phyloP scores from a whole-genome alignment of 1,140 invertebrate genomes.

The Mylabris phalerata region DNA sequence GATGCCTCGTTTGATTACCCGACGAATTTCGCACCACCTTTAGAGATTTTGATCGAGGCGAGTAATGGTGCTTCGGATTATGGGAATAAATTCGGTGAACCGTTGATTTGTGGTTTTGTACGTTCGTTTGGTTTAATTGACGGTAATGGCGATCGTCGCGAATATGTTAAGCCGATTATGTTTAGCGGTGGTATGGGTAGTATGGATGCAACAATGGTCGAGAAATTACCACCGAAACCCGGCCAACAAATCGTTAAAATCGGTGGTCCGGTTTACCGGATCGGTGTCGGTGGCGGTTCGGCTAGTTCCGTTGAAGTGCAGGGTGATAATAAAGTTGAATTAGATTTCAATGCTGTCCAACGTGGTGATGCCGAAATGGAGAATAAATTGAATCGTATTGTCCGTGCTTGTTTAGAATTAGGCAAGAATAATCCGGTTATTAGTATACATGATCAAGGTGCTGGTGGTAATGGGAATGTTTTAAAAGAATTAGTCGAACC shows the following conservation, averaged over 20 bases:
- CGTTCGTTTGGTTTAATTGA: slow-evolving; percentile 81
- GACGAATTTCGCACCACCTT: slow-evolving; percentile 79
- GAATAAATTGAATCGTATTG: slow-evolving; percentile 90
- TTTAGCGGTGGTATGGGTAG: slow-evolving; percentile 93
- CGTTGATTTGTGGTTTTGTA: slow-evolving; percentile 84
- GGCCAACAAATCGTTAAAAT: slow-evolving; percentile 90
- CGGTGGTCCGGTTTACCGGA: slow-evolving; percentile 93
- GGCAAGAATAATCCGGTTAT: slow-evolving; percentile 80
- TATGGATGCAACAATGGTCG: slow-evolving; percentile 72
- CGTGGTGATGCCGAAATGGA: slow-evolving; percentile 97
- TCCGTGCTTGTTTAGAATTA: slow-evolving; percentile 84
- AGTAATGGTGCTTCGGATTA: slow-evolving; percentile 98
- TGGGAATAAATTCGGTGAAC: slow-evolving; percentile 98
- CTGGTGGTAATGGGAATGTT: slow-evolving; percentile 97
- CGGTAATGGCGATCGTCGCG: slow-evolving; percentile 61
- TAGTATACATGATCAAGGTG: slow-evolving; percentile 94
- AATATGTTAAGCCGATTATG: slow-evolving; percentile 99
- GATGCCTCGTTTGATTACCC: slow-evolving; percentile 70
- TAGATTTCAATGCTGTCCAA: slow-evolving; percentile 96
- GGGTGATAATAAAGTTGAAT: slow-evolving; percentile 74
- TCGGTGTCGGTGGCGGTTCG: slow-evolving; percentile 94
- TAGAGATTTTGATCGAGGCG: slow-evolving; percentile 87
- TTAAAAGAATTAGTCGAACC: slow-evolving; percentile 95
- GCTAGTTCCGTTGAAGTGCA: slow-evolving; percentile 93
- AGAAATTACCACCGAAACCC: slow-evolving; percentile 63